Evolutionary conservation across 2,888 invertebrate genomes (phyloP).

Genomic region (Sminthurides aquaticus): DNA sequence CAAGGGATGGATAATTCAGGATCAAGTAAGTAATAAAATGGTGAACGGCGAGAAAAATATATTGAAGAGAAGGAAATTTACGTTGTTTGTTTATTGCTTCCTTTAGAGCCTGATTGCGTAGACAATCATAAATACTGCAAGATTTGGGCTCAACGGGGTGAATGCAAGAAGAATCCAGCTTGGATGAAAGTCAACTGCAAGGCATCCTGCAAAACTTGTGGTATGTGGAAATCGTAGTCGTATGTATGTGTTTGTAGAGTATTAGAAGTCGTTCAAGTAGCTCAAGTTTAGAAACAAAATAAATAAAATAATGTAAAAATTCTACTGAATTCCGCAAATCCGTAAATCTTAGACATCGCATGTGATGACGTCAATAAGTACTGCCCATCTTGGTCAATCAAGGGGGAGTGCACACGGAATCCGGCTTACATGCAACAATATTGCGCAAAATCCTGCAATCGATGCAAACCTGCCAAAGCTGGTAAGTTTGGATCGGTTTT

Average conservation of each 20-base stretch:
- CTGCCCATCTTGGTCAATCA: too few species aligned
- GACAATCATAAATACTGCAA: constrained; percentile 29
- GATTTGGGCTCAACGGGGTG: constrained; percentile 28
- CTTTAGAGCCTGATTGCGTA: constrained; percentile 15
- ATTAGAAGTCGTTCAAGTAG: too few species aligned
- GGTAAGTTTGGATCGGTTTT: too few species aligned
- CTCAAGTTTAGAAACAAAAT: too few species aligned
- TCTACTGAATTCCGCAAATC: too few species aligned
- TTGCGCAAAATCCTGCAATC: constrained; percentile 41
- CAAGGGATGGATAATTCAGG: constrained; percentile 1
- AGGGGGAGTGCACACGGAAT: constrained; percentile 44
- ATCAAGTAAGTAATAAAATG: too few species aligned
- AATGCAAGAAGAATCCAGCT: constrained; percentile 33
- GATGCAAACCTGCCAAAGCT: too few species aligned
- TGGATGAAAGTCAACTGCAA: constrained; percentile 45
- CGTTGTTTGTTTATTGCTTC: not conserved
- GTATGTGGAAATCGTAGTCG: constrained; percentile 32
- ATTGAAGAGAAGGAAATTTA: not conserved
- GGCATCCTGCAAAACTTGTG: constrained; percentile 44
- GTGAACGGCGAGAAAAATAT: not conserved
- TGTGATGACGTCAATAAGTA: too few species aligned
- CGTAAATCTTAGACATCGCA: too few species aligned
- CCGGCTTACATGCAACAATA: constrained; percentile 44
- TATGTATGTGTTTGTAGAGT: too few species aligned
- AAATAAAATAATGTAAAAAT: constrained; percentile 41